These are phyloP conservation scores for Hemichromis elongatus DNA, from an alignment of 2,113 vertebrate genomes.

Conservation along the genomic window DNA sequence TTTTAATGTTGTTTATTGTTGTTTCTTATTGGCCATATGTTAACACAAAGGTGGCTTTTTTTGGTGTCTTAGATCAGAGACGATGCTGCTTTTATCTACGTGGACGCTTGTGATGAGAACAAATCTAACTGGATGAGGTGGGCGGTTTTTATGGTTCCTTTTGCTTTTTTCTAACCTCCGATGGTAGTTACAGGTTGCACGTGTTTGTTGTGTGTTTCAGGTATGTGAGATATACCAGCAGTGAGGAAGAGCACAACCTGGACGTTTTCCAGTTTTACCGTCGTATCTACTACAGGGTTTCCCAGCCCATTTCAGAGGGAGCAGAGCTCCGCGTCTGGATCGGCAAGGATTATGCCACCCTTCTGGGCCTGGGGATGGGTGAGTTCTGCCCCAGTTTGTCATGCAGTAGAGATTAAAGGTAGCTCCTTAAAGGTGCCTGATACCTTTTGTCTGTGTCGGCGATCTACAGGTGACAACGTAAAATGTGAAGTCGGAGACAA, in stretches of 20 bases:
- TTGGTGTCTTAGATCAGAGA: slow-evolving; percentile 45
- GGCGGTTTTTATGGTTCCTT: neutral
- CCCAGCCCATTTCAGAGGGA: slow-evolving; percentile 61
- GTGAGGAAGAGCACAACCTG: slow-evolving; percentile 70
- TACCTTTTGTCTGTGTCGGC: fast-evolving
- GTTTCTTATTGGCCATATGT: neutral
- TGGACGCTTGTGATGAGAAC: slow-evolving; percentile 73
- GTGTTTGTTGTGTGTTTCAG: slow-evolving; percentile 20
- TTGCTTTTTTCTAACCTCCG: neutral
- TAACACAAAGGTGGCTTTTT: neutral
- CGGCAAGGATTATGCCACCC: slow-evolving; percentile 69
- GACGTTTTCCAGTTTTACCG: slow-evolving; percentile 72
- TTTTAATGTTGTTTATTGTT: too few species aligned
- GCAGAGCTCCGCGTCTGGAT: slow-evolving; percentile 73
- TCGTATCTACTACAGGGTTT: slow-evolving; percentile 73
- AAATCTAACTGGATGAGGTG: slow-evolving; percentile 79
- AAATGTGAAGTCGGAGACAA: slow-evolving; percentile 74
- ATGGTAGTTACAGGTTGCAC: neutral
- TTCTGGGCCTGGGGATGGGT: slow-evolving; percentile 71
- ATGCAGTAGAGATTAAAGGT: fast-evolving
- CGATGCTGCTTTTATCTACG: slow-evolving; percentile 63
- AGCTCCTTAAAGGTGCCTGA: neutral
- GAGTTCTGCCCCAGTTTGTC: neutral
- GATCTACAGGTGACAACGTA: slow-evolving; percentile 56
- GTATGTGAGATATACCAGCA: slow-evolving; percentile 67